Percentiles rank a stretch among this genome's conserved stretches.
Evolutionary conservation across 2,888 invertebrate species (phyloP).

Genomic region (Thereva unica): DNA sequence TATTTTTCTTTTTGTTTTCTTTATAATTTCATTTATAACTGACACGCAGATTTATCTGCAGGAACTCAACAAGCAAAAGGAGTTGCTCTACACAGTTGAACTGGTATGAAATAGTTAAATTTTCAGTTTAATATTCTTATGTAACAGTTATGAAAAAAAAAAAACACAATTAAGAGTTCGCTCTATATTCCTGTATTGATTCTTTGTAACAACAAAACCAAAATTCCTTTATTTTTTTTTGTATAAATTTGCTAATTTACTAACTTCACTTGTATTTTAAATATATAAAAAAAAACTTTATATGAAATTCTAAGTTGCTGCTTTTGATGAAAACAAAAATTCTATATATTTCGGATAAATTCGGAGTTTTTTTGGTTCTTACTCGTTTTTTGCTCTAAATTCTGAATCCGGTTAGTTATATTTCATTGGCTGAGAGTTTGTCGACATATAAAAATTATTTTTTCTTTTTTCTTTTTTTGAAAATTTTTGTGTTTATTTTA

Average conservation of each 20-base stretch:
- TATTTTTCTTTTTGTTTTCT: conserved; percentile 38
- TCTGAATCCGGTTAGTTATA: too few relatives aligned
- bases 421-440: too few relatives aligned
- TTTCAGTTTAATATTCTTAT: conserved; percentile 31
- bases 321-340: conserved; percentile 20
- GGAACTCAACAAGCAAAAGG: conserved; percentile 86
- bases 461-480: too few relatives aligned
- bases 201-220: conserved; percentile 14
- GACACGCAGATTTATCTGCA: conserved; percentile 81
- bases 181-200: conserved; percentile 18
- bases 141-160: conserved; percentile 13
- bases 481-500: too few relatives aligned
- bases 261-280: conserved; percentile 13
- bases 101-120: conserved; percentile 65
- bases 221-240: conserved; percentile 26
- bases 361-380: too few relatives aligned
- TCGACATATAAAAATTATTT: too few relatives aligned
- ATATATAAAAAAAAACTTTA: not conserved
- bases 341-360: conserved; percentile 8
- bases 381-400: too few relatives aligned
- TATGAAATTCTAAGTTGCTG: conserved; percentile 28
- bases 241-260: conserved; percentile 25
- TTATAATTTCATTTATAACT: conserved; percentile 50
- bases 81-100: conserved; percentile 81
- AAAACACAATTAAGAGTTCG: conserved; percentile 26